Percentiles rank a stretch among this genome's conserved stretches.
Conservation (phyloP, 1,140 invertebrate species). For the Drosophila navojoa region DNA sequence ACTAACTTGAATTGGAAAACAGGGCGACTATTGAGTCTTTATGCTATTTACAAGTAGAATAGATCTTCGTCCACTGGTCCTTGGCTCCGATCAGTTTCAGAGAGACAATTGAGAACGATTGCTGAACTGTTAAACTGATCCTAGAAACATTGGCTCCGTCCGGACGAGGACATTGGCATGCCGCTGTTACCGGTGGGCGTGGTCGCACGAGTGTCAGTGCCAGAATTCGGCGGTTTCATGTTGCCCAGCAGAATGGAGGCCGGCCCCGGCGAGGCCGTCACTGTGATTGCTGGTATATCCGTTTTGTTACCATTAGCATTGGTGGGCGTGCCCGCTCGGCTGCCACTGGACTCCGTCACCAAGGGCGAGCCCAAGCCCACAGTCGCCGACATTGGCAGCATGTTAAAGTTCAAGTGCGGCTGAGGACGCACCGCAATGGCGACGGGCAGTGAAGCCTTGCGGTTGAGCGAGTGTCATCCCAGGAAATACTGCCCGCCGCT, state of each 20-base stretch:
- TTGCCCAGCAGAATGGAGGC: constrained; percentile 21
- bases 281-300: constrained; percentile 64
- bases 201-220: constrained; percentile 12
- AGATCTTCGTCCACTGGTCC: constrained; percentile 25
- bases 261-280: constrained; percentile 57
- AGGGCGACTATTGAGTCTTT: constrained; percentile 24
- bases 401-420: constrained; percentile 53
- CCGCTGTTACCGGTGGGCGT: constrained; percentile 26
- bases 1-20: constrained; percentile 37
- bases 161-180: constrained; percentile 44
- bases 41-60: constrained; percentile 58
- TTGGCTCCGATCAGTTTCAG: constrained; percentile 8
- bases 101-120: constrained; percentile 8
- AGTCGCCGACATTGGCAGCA: constrained; percentile 61
- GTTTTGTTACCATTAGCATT: constrained; percentile 42
- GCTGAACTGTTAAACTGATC: constrained; percentile 13
- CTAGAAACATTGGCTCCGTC: constrained; percentile 63
- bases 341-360: constrained; percentile 20
- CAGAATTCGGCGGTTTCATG: constrained; percentile 30
- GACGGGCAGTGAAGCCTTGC: constrained; percentile 67
- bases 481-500: constrained; percentile 63
- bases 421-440: constrained; percentile 57
- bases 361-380: constrained; percentile 43
- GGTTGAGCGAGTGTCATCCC: constrained; percentile 72
- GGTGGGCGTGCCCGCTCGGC: constrained; percentile 52